Evolutionary conservation across 2,113 vertebrate species (phyloP).

Genomic region (Varanus komodoensis): DNA sequence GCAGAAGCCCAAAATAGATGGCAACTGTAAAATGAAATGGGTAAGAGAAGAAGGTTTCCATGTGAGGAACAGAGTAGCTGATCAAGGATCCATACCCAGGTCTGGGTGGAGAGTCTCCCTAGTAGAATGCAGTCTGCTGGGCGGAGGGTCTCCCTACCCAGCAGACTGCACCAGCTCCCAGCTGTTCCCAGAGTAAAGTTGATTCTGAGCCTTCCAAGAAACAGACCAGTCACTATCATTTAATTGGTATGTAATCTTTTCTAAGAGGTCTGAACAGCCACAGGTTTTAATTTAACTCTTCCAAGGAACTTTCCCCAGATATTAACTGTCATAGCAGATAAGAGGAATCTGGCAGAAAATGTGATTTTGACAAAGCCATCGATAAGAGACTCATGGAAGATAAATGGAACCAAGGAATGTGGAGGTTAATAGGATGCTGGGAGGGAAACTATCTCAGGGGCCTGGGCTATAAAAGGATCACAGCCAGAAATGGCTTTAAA

Average conservation of each 20-base stretch:
- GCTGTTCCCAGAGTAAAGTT: background rate
- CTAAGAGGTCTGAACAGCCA: constrained; percentile 21
- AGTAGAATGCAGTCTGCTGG: too few relatives aligned
- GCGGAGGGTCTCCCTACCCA: background rate
- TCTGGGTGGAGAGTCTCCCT: background rate
- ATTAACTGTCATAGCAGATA: constrained; percentile 14
- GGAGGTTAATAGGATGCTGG: constrained; percentile 22
- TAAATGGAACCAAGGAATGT: constrained; percentile 24
- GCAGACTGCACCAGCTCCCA: background rate
- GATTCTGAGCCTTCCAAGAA: background rate
- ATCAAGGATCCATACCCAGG: background rate
- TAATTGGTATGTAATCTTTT: constrained; percentile 36
- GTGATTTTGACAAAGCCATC: constrained; percentile 22
- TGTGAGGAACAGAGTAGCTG: background rate
- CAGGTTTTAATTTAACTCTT: constrained; percentile 36
- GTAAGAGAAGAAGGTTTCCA: background rate
- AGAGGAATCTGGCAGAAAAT: constrained; percentile 13
- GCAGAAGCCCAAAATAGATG: background rate
- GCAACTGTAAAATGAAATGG: background rate
- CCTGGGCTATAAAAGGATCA: background rate
- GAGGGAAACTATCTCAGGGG: background rate
- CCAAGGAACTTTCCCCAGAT: constrained; percentile 1
- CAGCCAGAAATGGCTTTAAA: background rate
- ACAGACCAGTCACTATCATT: constrained; percentile 28
- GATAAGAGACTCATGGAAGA: constrained; percentile 23